Evolutionary conservation across 2,797 vertebrate species (phyloP).

Genomic region (Esox masquinongy): DNA sequence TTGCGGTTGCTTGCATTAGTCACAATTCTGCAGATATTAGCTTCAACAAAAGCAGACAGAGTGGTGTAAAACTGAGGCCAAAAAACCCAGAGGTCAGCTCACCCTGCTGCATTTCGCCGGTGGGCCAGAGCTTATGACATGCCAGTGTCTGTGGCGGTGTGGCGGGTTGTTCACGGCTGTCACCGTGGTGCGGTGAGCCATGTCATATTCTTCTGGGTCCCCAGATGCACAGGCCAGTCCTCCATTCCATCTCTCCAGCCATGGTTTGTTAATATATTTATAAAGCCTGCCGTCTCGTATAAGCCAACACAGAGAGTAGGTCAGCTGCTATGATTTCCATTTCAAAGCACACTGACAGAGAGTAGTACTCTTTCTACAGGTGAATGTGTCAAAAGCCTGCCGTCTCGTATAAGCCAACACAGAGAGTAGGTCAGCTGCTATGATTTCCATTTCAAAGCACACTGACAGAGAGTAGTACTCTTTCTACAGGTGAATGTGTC

Average conservation of each 20-base stretch:
- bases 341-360: background rate
- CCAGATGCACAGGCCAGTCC: background rate
- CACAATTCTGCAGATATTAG: background rate
- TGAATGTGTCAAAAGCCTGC: background rate
- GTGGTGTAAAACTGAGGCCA: background rate
- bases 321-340: background rate
- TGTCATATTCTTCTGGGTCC: constrained; percentile 9
- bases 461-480: background rate
- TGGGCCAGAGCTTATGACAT: constrained; percentile 3
- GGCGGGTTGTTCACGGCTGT: constrained; percentile 8
- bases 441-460: background rate
- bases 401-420: background rate
- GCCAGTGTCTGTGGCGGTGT: background rate
- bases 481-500: background rate
- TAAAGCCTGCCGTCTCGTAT: background rate
- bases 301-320: background rate
- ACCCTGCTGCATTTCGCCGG: background rate
- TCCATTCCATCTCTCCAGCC: background rate
- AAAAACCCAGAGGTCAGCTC: background rate
- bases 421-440: background rate
- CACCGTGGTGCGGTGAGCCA: constrained; percentile 19
- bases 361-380: background rate
- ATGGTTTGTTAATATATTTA: constrained; percentile 29
- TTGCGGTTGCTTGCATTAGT: background rate
- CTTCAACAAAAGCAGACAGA: background rate